These are phyloP conservation scores for Sarcoramphus papa DNA, from an alignment of 2,797 vertebrate species.

Conservation along the genomic window DNA sequence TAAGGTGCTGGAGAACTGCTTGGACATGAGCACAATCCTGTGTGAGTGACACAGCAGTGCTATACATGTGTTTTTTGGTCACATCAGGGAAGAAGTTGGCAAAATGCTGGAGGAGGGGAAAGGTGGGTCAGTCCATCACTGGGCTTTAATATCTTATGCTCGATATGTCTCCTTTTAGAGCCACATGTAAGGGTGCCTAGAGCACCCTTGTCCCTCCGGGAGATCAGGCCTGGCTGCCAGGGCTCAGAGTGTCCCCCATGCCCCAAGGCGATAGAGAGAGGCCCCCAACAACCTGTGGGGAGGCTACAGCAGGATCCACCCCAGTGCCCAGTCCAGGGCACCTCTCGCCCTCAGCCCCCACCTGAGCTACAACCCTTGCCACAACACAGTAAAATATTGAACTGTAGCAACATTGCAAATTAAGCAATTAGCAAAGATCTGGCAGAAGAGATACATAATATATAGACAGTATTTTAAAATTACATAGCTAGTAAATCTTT, in stretches of 20 bases:
- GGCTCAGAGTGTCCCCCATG: not conserved
- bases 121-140: not conserved
- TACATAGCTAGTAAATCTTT: not conserved
- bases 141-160: not conserved
- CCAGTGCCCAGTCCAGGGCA: rapidly evolving
- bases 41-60: not conserved
- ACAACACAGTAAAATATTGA: not conserved
- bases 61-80: not conserved
- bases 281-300: not conserved
- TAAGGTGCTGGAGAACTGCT: not conserved
- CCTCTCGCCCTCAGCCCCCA: not conserved
- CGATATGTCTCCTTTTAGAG: not conserved
- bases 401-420: not conserved
- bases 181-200: not conserved
- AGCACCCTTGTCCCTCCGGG: not conserved
- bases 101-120: not conserved
- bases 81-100: not conserved
- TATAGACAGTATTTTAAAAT: not conserved
- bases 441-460: not conserved
- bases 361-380: not conserved
- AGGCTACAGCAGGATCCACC: not conserved
- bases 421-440: not conserved
- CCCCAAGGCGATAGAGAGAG: rapidly evolving
- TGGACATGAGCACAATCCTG: not conserved
- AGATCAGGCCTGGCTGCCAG: rapidly evolving